These are phyloP conservation scores for Diplolepis rosae DNA, from an alignment of 2,888 invertebrate genomes.

Conservation along the genomic window DNA sequence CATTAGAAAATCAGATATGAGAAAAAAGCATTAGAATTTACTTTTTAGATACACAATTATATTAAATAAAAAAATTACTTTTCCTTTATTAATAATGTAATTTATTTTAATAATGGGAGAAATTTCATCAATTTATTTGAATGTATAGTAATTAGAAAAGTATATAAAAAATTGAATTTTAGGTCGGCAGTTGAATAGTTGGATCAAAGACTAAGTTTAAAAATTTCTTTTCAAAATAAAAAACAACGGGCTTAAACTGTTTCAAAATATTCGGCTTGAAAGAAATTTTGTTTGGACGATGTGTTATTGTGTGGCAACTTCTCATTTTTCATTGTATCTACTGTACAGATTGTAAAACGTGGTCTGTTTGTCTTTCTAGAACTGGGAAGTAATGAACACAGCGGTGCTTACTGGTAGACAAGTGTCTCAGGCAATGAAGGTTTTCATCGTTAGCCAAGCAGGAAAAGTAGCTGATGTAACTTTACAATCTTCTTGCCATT, in stretches of 20 bases:
- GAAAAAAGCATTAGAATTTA: too few relatives aligned
- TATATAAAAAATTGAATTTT: neutral
- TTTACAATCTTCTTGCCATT: conserved; percentile 93
- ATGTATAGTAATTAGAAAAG: neutral
- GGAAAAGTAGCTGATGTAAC: conserved; percentile 97
- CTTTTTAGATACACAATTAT: too few relatives aligned
- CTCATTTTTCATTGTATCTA: conserved; percentile 10
- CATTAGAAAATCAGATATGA: too few relatives aligned
- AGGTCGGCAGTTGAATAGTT: neutral
- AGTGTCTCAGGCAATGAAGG: conserved; percentile 95
- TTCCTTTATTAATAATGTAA: too few relatives aligned
- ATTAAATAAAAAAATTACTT: too few relatives aligned
- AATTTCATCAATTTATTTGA: neutral
- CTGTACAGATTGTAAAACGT: neutral
- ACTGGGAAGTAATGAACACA: conserved; percentile 96
- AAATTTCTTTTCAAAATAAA: neutral
- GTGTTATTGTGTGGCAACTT: conserved; percentile 8
- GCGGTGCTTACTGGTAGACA: conserved; percentile 95
- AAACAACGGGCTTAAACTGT: neutral
- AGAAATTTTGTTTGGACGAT: neutral
- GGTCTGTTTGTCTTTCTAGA: conserved; percentile 77
- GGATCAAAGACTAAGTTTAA: neutral
- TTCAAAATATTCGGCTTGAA: neutral
- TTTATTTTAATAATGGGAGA: too few relatives aligned
- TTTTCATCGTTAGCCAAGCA: conserved; percentile 94